phyloP scores from a whole-genome alignment of 2,888 invertebrate genomes.

The Drosophila flavopinicola region DNA sequence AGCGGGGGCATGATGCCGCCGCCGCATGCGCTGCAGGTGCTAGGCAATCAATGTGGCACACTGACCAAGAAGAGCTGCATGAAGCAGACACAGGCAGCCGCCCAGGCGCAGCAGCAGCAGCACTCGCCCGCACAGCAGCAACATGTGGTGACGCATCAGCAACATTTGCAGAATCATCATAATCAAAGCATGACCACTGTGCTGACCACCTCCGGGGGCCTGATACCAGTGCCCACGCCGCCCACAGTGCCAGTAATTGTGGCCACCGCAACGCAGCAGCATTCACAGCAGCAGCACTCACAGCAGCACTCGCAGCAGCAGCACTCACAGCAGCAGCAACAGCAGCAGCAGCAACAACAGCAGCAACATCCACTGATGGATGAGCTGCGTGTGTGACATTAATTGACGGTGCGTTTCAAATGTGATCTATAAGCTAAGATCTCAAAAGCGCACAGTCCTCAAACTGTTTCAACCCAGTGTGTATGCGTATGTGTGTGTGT shows the following conservation, averaged over 20 bases:
- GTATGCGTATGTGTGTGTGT: slow-evolving; percentile 9
- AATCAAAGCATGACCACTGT: slow-evolving; percentile 84
- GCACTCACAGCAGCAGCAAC: slow-evolving; percentile 79
- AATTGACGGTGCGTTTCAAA: slow-evolving; percentile 84
- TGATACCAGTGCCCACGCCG: slow-evolving; percentile 87
- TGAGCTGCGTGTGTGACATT: slow-evolving; percentile 93
- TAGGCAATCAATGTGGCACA: slow-evolving; percentile 89
- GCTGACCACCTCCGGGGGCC: slow-evolving; percentile 88
- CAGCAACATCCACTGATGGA: slow-evolving; percentile 88
- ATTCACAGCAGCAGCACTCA: slow-evolving; percentile 69
- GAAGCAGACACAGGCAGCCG: slow-evolving; percentile 80
- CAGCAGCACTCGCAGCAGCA: slow-evolving; percentile 82
- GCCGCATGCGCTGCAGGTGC: slow-evolving; percentile 91
- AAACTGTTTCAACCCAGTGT: slow-evolving; percentile 32
- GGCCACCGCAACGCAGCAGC: slow-evolving; percentile 72
- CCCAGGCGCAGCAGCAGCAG: slow-evolving; percentile 73
- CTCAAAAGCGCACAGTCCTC: slow-evolving; percentile 59
- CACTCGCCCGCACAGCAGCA: slow-evolving; percentile 71
- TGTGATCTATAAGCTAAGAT: slow-evolving; percentile 82
- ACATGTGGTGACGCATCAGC: slow-evolving; percentile 68
- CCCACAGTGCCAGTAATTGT: slow-evolving; percentile 76
- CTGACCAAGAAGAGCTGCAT: slow-evolving; percentile 90
- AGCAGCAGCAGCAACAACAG: slow-evolving; percentile 78
- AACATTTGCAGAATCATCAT: slow-evolving; percentile 84
- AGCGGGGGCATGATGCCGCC: slow-evolving; percentile 87